phyloP scores from a whole-genome alignment of 2,888 invertebrate species.

The Homarus gammarus region DNA sequence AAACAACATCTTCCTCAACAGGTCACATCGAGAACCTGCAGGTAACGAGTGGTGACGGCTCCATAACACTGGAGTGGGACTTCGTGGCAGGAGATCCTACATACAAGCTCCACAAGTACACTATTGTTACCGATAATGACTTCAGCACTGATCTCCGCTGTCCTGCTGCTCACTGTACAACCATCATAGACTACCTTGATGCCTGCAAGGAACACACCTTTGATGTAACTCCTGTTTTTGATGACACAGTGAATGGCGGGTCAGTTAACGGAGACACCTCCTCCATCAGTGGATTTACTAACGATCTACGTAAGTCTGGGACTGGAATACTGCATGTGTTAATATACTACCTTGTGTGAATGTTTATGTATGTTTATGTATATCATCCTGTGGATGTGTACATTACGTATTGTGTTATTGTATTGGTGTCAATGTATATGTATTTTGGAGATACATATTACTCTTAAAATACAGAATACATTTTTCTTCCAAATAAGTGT shows the following conservation, averaged over 20 bases:
- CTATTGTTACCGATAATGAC: conserved; percentile 36
- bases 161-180: background rate
- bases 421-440: too few relatives aligned
- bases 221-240: conserved; percentile 41
- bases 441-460: too few relatives aligned
- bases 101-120: conserved; percentile 45
- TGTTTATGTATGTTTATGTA: too few relatives aligned
- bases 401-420: too few relatives aligned
- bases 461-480: too few relatives aligned
- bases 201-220: conserved; percentile 41
- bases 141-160: conserved; percentile 33
- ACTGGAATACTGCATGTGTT: too few relatives aligned
- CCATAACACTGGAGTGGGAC: conserved; percentile 33
- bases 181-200: conserved; percentile 18
- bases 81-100: background rate
- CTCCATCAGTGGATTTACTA: conserved; percentile 25
- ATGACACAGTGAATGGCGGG: background rate
- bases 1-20: background rate
- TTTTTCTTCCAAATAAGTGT: too few relatives aligned
- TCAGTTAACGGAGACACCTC: background rate
- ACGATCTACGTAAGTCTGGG: conserved; percentile 50
- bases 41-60: background rate
- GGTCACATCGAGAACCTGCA: conserved; percentile 49
- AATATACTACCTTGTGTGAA: too few relatives aligned
- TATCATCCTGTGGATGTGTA: too few relatives aligned